Base-by-base conservation (phyloP, 2,113 vertebrate genomes). In the Sebastes schlegelii region DNA sequence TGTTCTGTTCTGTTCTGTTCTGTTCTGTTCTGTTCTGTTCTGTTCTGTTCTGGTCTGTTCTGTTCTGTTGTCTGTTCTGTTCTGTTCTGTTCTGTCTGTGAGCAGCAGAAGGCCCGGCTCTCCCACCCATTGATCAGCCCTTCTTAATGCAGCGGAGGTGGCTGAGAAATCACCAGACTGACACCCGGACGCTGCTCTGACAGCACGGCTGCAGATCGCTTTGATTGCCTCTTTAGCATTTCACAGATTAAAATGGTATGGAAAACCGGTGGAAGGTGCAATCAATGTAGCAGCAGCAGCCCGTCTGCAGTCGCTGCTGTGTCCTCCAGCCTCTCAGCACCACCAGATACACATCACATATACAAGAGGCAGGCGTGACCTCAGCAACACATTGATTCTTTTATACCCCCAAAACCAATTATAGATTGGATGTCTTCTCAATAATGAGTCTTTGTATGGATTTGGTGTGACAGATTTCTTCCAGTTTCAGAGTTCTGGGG, bases 191-290 rank as follows among this genome's bases (percentile, higher is more conserved):
- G 13, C 73, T 6, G 65, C 66, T 83, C 23, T 82, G 81, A 85
- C 78, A 64, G 68, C 52, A 0, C 0, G 65, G 70, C 68, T 83
- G 60, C 48, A 67, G 67, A 77, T 75, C 65, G 61, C 88, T 91
- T 85, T 93, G 89, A 94, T 90, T 92, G 91, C 87, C 82, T 91
- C 65, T 92, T 93, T 93, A 93, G 85, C 86, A 93, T 94, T 92
- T 91, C 79, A 58, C 85, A 92, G 88, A 91, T 92, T 92, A 91
- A 92, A 92, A 84, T 43, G 83, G 16, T 77, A 81, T 76, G 87
- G 78, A 85, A 91, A 91, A 84, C 83, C 78, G 75, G 69, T 61
- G 57, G 79, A 87, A 80, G 87, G 86, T 58, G 76, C 83, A 93
- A 91, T 93, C 90, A 92, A 81, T 87, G 88, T 65, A 67, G 74